Percentiles rank a stretch among this genome's conserved stretches.
These are phyloP conservation scores for Knipowitschia caucasica DNA, from an alignment of 2,797 vertebrate species.

Conservation along the genomic window DNA sequence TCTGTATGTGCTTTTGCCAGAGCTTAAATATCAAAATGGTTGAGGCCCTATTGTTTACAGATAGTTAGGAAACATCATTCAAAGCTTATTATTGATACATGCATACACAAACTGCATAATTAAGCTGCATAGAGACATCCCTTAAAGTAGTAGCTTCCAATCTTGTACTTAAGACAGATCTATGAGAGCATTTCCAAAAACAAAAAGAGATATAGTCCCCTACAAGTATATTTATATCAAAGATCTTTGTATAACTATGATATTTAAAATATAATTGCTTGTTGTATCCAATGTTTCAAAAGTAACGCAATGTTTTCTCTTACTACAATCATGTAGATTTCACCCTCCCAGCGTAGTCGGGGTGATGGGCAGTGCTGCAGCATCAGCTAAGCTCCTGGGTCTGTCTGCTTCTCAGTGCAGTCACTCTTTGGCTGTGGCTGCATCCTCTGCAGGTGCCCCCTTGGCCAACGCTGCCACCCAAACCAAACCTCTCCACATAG, in stretches of 20 bases:
- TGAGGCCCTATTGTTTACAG: neutral
- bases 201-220: too few species aligned
- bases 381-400: conserved; percentile 83
- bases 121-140: too few species aligned
- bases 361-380: conserved; percentile 89
- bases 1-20: neutral
- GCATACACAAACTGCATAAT: too few species aligned
- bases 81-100: too few species aligned
- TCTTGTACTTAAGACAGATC: too few species aligned
- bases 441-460: conserved; percentile 88
- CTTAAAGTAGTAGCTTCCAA: too few species aligned
- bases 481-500: conserved; percentile 90
- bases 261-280: neutral
- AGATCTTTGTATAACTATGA: too few species aligned
- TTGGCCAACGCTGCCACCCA: conserved; percentile 91
- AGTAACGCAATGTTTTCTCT: neutral
- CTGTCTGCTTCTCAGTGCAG: conserved; percentile 75
- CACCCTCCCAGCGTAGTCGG: conserved; percentile 91
- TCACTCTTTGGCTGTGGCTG: conserved; percentile 86
- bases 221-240: too few species aligned
- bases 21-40: neutral
- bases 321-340: conserved; percentile 82
- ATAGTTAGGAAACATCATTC: neutral
- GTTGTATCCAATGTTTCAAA: too few species aligned
- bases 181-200: too few species aligned